Evolutionary conservation across 92 coral and sea anemone genomes (phyloP).

Genomic region (Epizoanthus rinbou): DNA sequence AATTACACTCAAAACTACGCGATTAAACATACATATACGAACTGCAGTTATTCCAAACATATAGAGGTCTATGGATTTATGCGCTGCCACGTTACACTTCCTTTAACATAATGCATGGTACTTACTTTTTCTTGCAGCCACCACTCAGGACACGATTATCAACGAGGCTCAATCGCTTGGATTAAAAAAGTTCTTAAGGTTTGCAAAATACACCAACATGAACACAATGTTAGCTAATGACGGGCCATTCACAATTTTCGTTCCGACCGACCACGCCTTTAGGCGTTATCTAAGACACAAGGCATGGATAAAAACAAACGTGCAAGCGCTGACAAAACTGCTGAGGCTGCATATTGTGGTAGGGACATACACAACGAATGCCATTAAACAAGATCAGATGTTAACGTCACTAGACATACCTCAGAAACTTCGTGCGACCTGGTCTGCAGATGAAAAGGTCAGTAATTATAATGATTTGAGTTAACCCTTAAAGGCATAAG

Average conservation of each 20-base stretch:
- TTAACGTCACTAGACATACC: constrained; percentile 29
- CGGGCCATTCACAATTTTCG: constrained; percentile 45
- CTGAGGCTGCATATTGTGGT: constrained; percentile 26
- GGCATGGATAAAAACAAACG: neutral
- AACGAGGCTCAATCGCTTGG: constrained; percentile 10
- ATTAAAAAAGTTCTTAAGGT: constrained; percentile 17
- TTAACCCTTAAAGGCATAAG: too few relatives aligned
- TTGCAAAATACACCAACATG: neutral
- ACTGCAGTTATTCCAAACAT: too few relatives aligned
- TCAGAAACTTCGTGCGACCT: constrained; percentile 38
- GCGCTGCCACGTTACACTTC: neutral
- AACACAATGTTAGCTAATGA: constrained; percentile 15
- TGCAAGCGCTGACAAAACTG: neutral
- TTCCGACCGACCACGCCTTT: constrained; percentile 37
- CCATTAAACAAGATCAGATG: constrained; percentile 32
- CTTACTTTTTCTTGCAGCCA: neutral
- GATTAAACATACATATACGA: too few relatives aligned
- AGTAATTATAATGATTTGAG: too few relatives aligned
- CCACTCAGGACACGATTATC: constrained; percentile 6
- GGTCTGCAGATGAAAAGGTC: constrained; percentile 53
- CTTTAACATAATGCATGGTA: neutral
- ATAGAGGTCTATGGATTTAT: neutral
- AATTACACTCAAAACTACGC: too few relatives aligned
- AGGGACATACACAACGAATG: constrained; percentile 13
- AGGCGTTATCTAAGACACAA: neutral